phyloP scores from a whole-genome alignment of 2,113 vertebrate species.

The Merops nubicus region DNA sequence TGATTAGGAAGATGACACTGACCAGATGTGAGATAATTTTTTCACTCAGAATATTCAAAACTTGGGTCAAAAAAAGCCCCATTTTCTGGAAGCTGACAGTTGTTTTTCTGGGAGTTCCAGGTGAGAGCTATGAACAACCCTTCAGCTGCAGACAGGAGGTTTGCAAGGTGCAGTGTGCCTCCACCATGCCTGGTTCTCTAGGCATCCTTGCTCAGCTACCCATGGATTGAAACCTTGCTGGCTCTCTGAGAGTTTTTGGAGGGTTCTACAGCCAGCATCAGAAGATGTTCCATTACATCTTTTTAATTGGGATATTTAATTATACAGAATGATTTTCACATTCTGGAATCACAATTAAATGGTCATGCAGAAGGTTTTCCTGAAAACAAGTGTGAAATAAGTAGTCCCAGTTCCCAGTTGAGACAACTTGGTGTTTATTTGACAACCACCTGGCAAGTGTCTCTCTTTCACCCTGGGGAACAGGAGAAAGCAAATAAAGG shows the following conservation, averaged over 20 bases:
- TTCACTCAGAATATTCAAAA: neutral
- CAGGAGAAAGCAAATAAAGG: neutral
- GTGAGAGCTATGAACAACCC: neutral
- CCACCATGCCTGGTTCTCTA: neutral
- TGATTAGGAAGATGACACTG: neutral
- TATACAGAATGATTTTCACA: neutral
- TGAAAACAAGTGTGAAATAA: neutral
- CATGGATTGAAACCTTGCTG: fast-evolving
- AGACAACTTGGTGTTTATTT: neutral
- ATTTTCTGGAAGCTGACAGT: neutral
- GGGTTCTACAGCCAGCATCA: neutral
- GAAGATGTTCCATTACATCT: neutral
- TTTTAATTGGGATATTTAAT: neutral
- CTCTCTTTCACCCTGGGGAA: neutral
- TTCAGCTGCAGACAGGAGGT: neutral
- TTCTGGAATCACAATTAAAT: neutral
- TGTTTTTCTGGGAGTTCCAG: neutral
- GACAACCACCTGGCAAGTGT: neutral
- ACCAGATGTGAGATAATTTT: neutral
- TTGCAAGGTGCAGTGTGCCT: fast-evolving
- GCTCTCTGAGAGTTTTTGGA: neutral
- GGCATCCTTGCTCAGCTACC: neutral
- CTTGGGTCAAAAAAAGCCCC: fast-evolving
- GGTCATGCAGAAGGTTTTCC: neutral
- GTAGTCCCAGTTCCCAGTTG: fast-evolving